Conservation (phyloP, 2,888 invertebrate genomes). For the Drosophila nr. fundita region DNA sequence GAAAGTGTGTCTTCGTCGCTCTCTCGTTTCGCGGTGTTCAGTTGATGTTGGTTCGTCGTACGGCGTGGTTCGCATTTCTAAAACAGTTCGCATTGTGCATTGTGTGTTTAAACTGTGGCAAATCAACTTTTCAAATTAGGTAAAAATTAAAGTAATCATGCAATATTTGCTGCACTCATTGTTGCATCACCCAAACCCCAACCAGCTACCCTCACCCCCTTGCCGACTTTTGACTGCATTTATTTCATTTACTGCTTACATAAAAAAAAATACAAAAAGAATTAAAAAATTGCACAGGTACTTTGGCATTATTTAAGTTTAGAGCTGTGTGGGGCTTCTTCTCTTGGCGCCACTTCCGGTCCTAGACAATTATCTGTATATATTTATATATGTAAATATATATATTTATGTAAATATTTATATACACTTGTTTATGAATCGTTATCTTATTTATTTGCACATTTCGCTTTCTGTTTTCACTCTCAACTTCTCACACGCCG, state of each 20-base stretch:
- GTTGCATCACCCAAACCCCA: background rate
- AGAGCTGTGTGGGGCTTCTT: conserved; percentile 16
- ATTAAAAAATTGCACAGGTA: conserved; percentile 26
- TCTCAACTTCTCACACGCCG: conserved; percentile 30
- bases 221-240: background rate
- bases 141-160: conserved; percentile 28
- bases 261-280: conserved; percentile 15
- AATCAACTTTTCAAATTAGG: conserved; percentile 39
- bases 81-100: conserved; percentile 33
- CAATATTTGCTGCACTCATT: background rate
- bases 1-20: conserved; percentile 15
- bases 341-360: conserved; percentile 37
- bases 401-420: conserved; percentile 4
- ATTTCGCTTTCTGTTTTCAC: conserved; percentile 48
- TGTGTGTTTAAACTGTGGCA: conserved; percentile 27
- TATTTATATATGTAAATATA: background rate
- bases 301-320: conserved; percentile 26
- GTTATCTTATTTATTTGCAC: background rate
- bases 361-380: conserved; percentile 2
- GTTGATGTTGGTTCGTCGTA: conserved; percentile 76
- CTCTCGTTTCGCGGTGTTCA: conserved; percentile 43
- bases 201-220: background rate
- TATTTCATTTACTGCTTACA: conserved; percentile 25
- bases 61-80: conserved; percentile 66
- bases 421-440: background rate